These are phyloP conservation scores for Crotalus helleri DNA, from an alignment of 2,113 vertebrate genomes.

Conservation along the genomic window DNA sequence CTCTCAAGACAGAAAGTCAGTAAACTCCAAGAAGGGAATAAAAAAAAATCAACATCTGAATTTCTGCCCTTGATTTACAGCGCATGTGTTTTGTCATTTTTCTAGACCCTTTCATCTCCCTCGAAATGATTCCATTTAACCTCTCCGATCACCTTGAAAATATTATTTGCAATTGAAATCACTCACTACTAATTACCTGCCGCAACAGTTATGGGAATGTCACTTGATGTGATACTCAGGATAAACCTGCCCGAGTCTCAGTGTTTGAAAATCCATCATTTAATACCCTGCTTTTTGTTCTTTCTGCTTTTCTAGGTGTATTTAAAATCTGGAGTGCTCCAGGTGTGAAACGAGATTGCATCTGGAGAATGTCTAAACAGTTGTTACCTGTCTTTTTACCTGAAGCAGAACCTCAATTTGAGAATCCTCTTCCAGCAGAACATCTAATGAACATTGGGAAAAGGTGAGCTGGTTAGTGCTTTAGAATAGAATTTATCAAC, in stretches of 20 bases:
- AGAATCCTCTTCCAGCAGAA: neutral
- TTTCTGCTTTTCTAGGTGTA: neutral
- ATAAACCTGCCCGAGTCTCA: slow-evolving; percentile 32
- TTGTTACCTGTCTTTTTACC: neutral
- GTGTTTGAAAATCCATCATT: slow-evolving; percentile 2
- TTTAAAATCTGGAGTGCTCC: neutral
- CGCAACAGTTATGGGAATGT: slow-evolving; percentile 59
- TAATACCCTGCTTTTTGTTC: neutral
- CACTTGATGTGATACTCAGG: slow-evolving; percentile 34
- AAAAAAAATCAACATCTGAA: neutral
- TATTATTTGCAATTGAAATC: slow-evolving; percentile 70
- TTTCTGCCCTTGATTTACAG: slow-evolving; percentile 13
- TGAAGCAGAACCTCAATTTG: neutral
- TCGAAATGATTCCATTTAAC: slow-evolving; percentile 63
- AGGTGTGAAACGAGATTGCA: neutral
- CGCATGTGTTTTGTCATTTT: slow-evolving; percentile 29
- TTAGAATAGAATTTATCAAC: neutral
- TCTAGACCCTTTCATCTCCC: slow-evolving; percentile 30
- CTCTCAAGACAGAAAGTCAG: neutral
- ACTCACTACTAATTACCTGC: slow-evolving; percentile 61
- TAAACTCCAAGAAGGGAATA: neutral
- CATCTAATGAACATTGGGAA: neutral
- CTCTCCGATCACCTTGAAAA: slow-evolving; percentile 65
- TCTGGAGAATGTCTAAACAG: neutral
- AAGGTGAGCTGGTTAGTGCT: neutral